Evolutionary conservation across 2,113 vertebrate genomes (phyloP), one percentile per base, ranked within the genome.

Genomic region (Gymnarchus niloticus): DNA sequence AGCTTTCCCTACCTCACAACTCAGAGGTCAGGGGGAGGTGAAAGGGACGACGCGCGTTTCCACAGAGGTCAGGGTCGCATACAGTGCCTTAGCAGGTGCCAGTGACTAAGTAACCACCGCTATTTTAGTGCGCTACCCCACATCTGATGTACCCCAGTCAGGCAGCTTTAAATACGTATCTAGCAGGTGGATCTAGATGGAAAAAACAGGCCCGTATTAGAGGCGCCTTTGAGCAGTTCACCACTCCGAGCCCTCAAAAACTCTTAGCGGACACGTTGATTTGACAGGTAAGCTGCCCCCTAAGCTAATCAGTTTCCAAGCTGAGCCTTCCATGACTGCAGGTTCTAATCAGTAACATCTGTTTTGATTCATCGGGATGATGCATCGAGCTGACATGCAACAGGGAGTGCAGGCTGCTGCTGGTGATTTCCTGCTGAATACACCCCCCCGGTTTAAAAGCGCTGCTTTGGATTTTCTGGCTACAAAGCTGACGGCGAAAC

Each of bases 1-100:
- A 19, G 76, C 52, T 46, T 56, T 14, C 69, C 37, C 54, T 54
- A 46, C 37, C 54, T 52, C 57, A 46, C 23, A 5, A 41, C 73
- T 80, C 3, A 14, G 73, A 80, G 73, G 84, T 80, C 84, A 80
- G 33, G 12, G 9, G 41, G 69, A 78, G 73, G 73, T 46, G 51
- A 57, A 78, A 51, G 54, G 84, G 84, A 10, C 19, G 21, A 78
- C 25, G 84, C 78, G 33, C 84, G 48, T 85, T 57, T 85, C 37
- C 73, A 51, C 83, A 85, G 52, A 57, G 84, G 73, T 44, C 84
- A 57, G 84, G 84, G 69, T 57, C n/a, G 56, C 37, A 56, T 54
- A 57, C 37, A 4, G 23, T 21, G 51, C 84, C 23, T 5, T 6
- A 33, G 52, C 73, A 77, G 69, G 52, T 78, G 84, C 7, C 10